Evolutionary conservation across 2,797 vertebrate genomes (phyloP).

Genomic region (Tympanoctomys barrerae): DNA sequence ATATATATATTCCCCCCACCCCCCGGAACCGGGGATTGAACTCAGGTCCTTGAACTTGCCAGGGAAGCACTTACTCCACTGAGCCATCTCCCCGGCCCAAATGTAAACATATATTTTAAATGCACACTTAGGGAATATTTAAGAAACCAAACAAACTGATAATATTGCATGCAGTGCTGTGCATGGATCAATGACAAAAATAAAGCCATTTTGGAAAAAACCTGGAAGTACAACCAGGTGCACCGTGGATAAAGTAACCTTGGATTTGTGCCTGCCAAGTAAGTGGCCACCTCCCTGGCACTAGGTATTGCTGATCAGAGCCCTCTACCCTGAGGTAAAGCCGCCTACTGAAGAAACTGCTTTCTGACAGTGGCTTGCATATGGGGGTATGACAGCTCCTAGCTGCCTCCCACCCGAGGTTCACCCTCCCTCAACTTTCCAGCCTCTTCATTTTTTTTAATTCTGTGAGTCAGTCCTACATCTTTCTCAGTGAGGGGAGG

Average conservation of each 20-base stretch:
- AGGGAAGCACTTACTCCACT: too few relatives aligned
- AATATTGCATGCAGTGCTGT: slow-evolving; percentile 27
- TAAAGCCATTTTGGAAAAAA: slow-evolving; percentile 71
- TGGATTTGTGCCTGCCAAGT: not conserved
- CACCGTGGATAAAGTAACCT: too few relatives aligned
- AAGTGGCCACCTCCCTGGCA: not conserved
- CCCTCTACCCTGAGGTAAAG: not conserved
- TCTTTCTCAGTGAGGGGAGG: slow-evolving; percentile 19
- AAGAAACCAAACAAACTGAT: slow-evolving; percentile 65
- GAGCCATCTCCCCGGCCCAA: too few relatives aligned
- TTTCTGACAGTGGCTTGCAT: not conserved
- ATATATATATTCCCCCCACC: too few relatives aligned
- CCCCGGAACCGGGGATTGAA: too few relatives aligned
- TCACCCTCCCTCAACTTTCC: not conserved
- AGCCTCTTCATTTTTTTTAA: slow-evolving; percentile 22
- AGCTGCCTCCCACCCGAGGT: not conserved
- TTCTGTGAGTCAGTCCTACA: not conserved
- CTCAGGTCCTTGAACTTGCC: too few relatives aligned
- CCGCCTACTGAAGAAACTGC: not conserved
- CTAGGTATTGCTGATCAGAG: not conserved
- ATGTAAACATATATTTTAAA: slow-evolving; percentile 69
- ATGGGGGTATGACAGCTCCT: not conserved
- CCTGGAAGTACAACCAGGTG: not conserved
- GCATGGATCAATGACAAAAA: slow-evolving; percentile 56
- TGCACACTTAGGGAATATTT: slow-evolving; percentile 64